Evolutionary conservation across 2,888 invertebrate genomes (phyloP).

Genomic region (Resseliella maxima): DNA sequence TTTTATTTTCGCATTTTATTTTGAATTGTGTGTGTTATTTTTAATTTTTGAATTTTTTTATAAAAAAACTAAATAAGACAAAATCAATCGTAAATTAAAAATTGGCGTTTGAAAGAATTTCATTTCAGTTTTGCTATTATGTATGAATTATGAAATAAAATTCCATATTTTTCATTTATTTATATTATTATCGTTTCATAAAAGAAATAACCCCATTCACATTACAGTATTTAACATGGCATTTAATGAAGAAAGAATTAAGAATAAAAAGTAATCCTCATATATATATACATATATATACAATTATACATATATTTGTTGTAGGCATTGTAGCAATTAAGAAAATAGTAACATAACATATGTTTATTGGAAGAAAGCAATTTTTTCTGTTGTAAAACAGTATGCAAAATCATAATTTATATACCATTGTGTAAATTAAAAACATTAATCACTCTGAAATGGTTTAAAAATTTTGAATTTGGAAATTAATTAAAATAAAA

Average conservation of each 20-base stretch:
- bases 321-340: not conserved
- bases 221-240: not conserved
- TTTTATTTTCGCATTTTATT: not conserved
- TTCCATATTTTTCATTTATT: not conserved
- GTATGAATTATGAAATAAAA: not conserved
- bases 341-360: slow-evolving; percentile 13
- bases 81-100: not conserved
- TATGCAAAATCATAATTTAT: not conserved
- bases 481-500: not conserved
- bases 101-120: not conserved
- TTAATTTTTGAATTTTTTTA: not conserved
- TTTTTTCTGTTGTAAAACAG: not conserved
- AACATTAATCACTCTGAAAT: not conserved
- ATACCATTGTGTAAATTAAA: slow-evolving; percentile 20
- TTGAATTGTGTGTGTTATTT: not conserved
- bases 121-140: not conserved
- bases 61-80: slow-evolving; percentile 18
- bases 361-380: slow-evolving; percentile 4
- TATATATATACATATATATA: not conserved
- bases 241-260: not conserved
- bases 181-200: not conserved
- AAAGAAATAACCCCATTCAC: slow-evolving; percentile 24
- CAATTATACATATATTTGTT: slow-evolving; percentile 21
- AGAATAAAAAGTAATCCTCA: slow-evolving; percentile 1
- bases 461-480: slow-evolving; percentile 9